phyloP scores from a whole-genome alignment of 2,888 invertebrate genomes.

The Campopleginae sp. region DNA sequence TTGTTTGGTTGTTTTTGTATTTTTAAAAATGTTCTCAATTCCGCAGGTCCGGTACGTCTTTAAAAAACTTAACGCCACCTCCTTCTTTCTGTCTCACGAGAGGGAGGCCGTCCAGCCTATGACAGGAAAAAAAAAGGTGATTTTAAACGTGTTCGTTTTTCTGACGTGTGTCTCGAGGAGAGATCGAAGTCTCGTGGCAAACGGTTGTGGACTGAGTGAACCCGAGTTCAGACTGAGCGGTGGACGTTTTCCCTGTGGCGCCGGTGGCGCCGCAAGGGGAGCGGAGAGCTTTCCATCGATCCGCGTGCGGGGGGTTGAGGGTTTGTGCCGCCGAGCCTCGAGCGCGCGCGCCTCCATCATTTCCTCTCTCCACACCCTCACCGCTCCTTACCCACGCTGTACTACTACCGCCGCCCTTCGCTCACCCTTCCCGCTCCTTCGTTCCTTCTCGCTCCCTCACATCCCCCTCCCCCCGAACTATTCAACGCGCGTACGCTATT shows the following conservation, averaged over 20 bases:
- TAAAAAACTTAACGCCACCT: conserved; percentile 43
- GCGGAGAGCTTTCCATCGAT: conserved; percentile 71
- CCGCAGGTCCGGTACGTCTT: conserved; percentile 30
- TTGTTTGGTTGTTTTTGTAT: not conserved
- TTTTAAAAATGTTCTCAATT: conserved; percentile 13
- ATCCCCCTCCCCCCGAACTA: not conserved
- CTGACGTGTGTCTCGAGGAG: conserved; percentile 62
- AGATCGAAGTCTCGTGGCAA: conserved; percentile 82
- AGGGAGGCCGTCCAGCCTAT: conserved; percentile 1
- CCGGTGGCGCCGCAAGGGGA: conserved; percentile 78
- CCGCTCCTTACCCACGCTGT: conserved; percentile 49
- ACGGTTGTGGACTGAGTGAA: conserved; percentile 83
- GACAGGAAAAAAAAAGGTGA: conserved; percentile 27
- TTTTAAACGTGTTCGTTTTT: conserved; percentile 62
- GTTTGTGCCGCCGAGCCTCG: conserved; percentile 61
- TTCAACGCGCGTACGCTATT: conserved; percentile 26
- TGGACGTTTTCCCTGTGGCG: conserved; percentile 77
- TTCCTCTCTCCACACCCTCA: conserved; percentile 69
- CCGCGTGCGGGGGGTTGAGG: conserved; percentile 73
- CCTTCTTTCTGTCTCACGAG: conserved; percentile 28
- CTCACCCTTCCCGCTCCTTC: conserved; percentile 13
- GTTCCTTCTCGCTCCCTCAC: conserved; percentile 37
- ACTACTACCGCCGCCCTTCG: conserved; percentile 25
- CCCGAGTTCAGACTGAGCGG: conserved; percentile 83
- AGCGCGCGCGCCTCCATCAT: conserved; percentile 65